Base-by-base conservation (phyloP, 2,888 invertebrate species). In the Sphaerophoria rueppellii region DNA sequence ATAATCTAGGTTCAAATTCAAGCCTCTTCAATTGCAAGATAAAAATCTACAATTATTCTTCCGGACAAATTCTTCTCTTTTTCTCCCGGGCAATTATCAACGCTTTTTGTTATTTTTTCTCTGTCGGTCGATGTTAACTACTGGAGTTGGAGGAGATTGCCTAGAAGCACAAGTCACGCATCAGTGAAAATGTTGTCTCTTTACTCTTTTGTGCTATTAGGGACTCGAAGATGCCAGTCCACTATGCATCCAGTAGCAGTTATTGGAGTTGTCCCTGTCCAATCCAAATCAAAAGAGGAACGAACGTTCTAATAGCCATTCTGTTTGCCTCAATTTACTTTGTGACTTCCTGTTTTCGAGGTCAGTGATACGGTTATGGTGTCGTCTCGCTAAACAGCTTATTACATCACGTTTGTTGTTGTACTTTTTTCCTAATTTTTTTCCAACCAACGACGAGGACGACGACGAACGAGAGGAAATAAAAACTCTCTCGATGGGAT, bases 401-500 rank as follows among this genome's bases (percentile, higher is more conserved):
- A 83, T 80, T 83, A 72, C 83, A 83, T 80, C 80, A 83, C 83
- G 83, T 75, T 55, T 79, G 71, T 75, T 55, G 63, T 79, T 58
- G 40, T 24, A 5, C 35, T 16, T 50, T 16, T 5, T 35, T 24
- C 46, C 11, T 63, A 4, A 14, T 4, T 48, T 12, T 12, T 35
- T 9, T 9, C 7, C 9, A 12, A 4, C 9, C 2, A 4, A 0
- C 12, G 2, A 11, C 12, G 43, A 11, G 0, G 43, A 11, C 24
- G 24, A 57, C 43, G 74, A 24, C 24, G 11, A 43, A 43, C 6
- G 74, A 75, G 34, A 75, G 82, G 83, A 83, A 79, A 75, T 75
- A 79, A 83, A 83, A 83, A 80, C 67, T 67, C 80, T 72, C 79
- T 63, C 75, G 71, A 79, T 83, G 75, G 80, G 75, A 80, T 83